Evolutionary conservation across 1,140 invertebrate genomes (phyloP), one percentile per base, ranked within the genome.

Genomic region (Heliconius eleuchia): DNA sequence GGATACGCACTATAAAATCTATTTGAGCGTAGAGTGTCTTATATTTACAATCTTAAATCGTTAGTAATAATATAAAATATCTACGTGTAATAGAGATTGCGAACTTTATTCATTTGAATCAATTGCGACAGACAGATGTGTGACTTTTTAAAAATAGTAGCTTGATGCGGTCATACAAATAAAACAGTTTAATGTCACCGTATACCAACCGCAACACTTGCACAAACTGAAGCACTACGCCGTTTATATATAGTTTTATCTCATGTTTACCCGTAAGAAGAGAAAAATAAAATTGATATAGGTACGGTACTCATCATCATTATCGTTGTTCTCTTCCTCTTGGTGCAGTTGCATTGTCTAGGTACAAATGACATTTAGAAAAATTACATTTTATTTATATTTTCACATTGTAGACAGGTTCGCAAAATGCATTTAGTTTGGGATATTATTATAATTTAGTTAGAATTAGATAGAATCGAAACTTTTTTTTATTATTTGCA

Each of bases 231-330:
- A 27, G 27, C 27, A 66, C 23, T 66, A 66, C 60, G 23, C 23
- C 13, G 30, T 16, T 66, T 66, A 66, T 66, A 66, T 27, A 66
- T 66, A 66, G 18, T 66, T 66, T 66, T 66, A 66, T 66, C 60
- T 66, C 27, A 66, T 30, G 2, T 27, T 16, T 66, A 27, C 60
- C 9, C 11, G 57, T 66, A 2, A 66, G 23, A 6, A 27, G 8
- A 0, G 23, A 27, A 30, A 23, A 30, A 16, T 18, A 5, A 66
- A 66, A 30, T 27, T 66, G 27, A 66, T 30, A 66, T 66, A 60
- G 7, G 8, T 60, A 30, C 55, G 7, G 8, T 60, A 30, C 55
- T 9, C 0, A 8, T 57, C 42, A 23, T 57, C n/a, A n/a, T 57
- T 7, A 23, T 57, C n/a, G 2, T 57, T n/a, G n/a, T 57, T 57